Conservation (phyloP, 2,888 invertebrate species). For the Eupithecia exiguata region DNA sequence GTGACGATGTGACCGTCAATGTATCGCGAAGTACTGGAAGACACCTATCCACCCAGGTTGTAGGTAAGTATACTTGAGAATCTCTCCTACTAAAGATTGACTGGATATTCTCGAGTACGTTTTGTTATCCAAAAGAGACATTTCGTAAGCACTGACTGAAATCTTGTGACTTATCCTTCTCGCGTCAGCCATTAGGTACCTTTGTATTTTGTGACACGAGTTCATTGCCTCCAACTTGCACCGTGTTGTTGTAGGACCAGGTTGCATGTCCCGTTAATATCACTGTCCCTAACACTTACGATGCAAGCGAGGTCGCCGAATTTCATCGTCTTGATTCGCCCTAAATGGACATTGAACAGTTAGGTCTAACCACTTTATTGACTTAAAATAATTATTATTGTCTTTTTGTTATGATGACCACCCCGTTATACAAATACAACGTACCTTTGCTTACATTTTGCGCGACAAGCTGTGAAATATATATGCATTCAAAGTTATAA, state of each 20-base stretch:
- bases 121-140: background rate
- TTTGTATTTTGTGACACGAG: conserved; percentile 4
- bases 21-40: background rate
- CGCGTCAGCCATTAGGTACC: background rate
- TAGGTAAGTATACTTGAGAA: background rate
- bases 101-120: background rate
- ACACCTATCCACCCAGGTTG: background rate
- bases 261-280: conserved; percentile 71
- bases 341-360: conserved; percentile 57
- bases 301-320: conserved; percentile 65
- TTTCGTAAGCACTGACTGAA: background rate
- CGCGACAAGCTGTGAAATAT: background rate
- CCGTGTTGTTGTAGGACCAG: conserved; percentile 50
- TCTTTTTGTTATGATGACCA: background rate
- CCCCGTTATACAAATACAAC: background rate
- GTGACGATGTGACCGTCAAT: too few species aligned
- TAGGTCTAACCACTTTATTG: conserved; percentile 45
- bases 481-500: background rate
- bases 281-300: conserved; percentile 66
- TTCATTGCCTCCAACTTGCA: conserved; percentile 40
- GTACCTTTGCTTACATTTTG: background rate
- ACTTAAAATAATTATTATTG: conserved; percentile 12
- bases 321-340: conserved; percentile 57
- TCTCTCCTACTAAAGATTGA: background rate
- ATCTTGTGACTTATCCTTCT: background rate